Base-by-base conservation (phyloP, 2,797 vertebrate genomes). In the Gastrophryne carolinensis region DNA sequence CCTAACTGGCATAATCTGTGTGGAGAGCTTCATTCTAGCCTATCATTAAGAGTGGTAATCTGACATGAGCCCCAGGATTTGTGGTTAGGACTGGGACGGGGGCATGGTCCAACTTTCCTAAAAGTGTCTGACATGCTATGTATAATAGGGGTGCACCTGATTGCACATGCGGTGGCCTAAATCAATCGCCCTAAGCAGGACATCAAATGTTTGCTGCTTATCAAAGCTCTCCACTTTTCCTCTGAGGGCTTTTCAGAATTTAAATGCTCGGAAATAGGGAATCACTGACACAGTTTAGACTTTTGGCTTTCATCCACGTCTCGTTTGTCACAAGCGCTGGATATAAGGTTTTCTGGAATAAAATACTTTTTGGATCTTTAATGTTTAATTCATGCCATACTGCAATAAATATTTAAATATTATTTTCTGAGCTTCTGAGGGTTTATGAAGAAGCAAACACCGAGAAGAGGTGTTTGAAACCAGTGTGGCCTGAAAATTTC, bases 321-420 rank as follows among this genome's bases (percentile, higher is more conserved):
- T 66, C 29, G 49, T 49, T 57, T 49, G 27, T 21, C 27, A 57
- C 34, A 15, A 34, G 52, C 17, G 29, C 9, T 11, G 62, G 23
- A 47, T 67, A 49, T 67, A 57, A 37, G 37, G 29, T 58, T 75
- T 75, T 49, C 17, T 57, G 12, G 23, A 67, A 75, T 67, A 37
- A 67, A 67, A 67, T 58, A 67, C 58, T 66, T 60, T 58, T 74
- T 74, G 66, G 37, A 66, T 57, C 27, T 57, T 75, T 67, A 66
- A 75, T 75, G 41, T 67, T 58, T 75, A 75, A 75, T 75, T 66
- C 39, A 75, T 75, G 53, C 39, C 52, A 50, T 67, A 21, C 63
- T 67, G 24, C 35, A 66, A 67, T 75, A 50, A 67, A 74, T 57
- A 74, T 66, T 75, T 66, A 58, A 66, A 58, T 66, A 50, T 57